These are phyloP conservation scores for Drosophila falleni DNA, from an alignment of 2,888 invertebrate genomes.

Conservation along the genomic window DNA sequence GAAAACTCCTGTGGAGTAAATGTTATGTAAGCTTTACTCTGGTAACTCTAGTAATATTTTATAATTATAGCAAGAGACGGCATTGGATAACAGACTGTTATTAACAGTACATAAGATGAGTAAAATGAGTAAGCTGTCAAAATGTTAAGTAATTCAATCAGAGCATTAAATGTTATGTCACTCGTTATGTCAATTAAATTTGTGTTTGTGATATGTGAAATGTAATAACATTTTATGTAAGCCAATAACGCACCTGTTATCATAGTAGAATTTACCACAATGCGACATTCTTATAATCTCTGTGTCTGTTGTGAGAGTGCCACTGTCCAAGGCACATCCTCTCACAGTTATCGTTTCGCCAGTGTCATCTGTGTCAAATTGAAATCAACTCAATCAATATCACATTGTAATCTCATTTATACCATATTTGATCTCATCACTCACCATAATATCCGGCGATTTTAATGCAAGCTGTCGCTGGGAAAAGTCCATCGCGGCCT, in stretches of 20 bases:
- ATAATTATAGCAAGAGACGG: background rate
- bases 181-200: background rate
- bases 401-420: constrained; percentile 6
- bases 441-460: constrained; percentile 95
- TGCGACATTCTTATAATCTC: constrained; percentile 99
- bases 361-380: constrained; percentile 88
- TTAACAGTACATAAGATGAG: background rate
- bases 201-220: background rate
- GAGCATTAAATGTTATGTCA: background rate
- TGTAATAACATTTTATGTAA: background rate
- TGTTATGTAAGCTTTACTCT: background rate
- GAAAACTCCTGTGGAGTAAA: background rate
- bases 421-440: constrained; percentile 23
- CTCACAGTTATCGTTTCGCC: constrained; percentile 94
- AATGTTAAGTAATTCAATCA: background rate
- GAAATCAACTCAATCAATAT: constrained; percentile 21
- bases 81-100: background rate
- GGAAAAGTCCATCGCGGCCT: constrained; percentile 96
- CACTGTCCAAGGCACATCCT: constrained; percentile 97
- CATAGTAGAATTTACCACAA: constrained; percentile 97
- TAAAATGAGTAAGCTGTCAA: no score
- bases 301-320: constrained; percentile 97
- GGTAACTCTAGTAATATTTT: background rate
- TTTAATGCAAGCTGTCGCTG: constrained; percentile 98
- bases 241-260: constrained; percentile 88